phyloP scores from a whole-genome alignment of 1,140 invertebrate species.

The Zaprionus vittiger region DNA sequence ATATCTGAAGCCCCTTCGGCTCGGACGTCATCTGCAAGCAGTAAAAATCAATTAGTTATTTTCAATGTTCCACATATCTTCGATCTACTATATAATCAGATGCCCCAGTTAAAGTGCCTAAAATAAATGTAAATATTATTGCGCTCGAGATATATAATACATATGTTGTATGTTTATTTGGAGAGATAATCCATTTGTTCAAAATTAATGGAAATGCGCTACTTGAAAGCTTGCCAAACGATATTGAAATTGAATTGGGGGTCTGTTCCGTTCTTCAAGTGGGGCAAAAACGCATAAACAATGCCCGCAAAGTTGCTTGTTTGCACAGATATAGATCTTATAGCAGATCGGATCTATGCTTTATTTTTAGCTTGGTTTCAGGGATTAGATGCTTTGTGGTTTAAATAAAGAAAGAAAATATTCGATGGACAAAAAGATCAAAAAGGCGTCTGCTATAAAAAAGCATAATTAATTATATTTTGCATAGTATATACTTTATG shows the following conservation, averaged over 20 bases:
- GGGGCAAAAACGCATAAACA: slow-evolving; percentile 52
- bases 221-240: slow-evolving; percentile 30
- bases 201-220: slow-evolving; percentile 17
- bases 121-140: slow-evolving; percentile 28
- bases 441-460: slow-evolving; percentile 19
- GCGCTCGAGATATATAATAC: background rate
- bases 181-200: slow-evolving; percentile 19
- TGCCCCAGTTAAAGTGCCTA: slow-evolving; percentile 16
- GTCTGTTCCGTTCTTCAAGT: slow-evolving; percentile 33
- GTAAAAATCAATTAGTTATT: slow-evolving; percentile 25
- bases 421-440: slow-evolving; percentile 6
- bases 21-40: slow-evolving; percentile 67
- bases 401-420: slow-evolving; percentile 22
- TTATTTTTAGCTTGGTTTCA: slow-evolving; percentile 56
- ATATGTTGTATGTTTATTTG: slow-evolving; percentile 16
- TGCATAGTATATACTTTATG: slow-evolving; percentile 16
- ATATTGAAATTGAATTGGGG: slow-evolving; percentile 18
- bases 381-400: slow-evolving; percentile 36
- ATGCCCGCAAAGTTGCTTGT: slow-evolving; percentile 45
- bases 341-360: background rate
- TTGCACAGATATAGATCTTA: slow-evolving; percentile 26
- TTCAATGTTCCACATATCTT: slow-evolving; percentile 5
- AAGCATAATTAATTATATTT: slow-evolving; percentile 31
- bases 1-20: slow-evolving; percentile 43
- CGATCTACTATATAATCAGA: background rate